Base-by-base conservation (phyloP, 2,797 vertebrate genomes). In the Chelon auratus region DNA sequence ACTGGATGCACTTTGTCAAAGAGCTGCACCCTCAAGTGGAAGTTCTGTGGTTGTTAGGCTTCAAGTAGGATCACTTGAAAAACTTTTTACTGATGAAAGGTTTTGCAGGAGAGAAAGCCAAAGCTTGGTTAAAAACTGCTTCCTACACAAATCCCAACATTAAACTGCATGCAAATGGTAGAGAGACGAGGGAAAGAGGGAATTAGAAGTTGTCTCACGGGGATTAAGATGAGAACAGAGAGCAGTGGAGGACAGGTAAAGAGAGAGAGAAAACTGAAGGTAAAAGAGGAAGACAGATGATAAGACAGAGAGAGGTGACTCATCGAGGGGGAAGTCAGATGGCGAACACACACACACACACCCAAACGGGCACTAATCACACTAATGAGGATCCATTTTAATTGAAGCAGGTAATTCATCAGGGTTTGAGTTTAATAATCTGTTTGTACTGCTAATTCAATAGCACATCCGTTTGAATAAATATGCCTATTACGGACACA, bases 331-430 rank as follows among this genome's bases (percentile, higher is more conserved):
- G 43, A 68, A 81, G 60, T 45, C 65, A 70, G 54, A 65, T 61
- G 60, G 64, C 80, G 54, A 66, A 64, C 50, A 75, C 37, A 14
- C 43, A 64, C 22, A 51, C 15, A 13, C 43, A 15, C 37, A 26
- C 24, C 24, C 24, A 26, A 26, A 26, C 24, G 4, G 24, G 24
- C 24, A 59, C 73, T 73, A 53, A 82, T 80, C 47, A 73, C 55
- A 37, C 64, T 80, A 78, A 78, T 66, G 69, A 85, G 59, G 42
- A 63, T 68, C 56, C 11, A 9, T 77, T 75, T 80, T 82, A 82
- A 76, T 65, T 74, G 53, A 60, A 30, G 61, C 55, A 61, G 50
- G 66, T 70, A 62, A 83, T 75, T 68, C 56, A 74, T 75, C 47
- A 64, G 56, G 30, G 53, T 77, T 76, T 72, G 26, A 54, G 22